A percentile compares a stretch with the other conserved stretches of the same genome.
These are phyloP conservation scores for Heptranchias perlo DNA, from an alignment of 2,113 vertebrate genomes.

Conservation along the genomic window DNA sequence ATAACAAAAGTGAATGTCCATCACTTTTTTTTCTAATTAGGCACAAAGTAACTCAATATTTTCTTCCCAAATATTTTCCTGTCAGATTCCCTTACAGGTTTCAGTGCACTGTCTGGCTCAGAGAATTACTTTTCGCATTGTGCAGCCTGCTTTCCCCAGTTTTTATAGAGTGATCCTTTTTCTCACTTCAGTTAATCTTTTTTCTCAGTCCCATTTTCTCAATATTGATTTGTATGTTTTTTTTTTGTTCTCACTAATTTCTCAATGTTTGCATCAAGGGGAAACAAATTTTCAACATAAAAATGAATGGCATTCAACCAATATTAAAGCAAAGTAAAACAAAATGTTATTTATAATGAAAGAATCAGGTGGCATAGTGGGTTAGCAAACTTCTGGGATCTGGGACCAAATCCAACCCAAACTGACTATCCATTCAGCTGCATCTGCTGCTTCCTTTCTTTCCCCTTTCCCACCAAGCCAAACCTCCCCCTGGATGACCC, in stretches of 20 bases:
- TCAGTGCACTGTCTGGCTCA: background rate
- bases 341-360: background rate
- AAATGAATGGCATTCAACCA: background rate
- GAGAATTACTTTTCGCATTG: background rate
- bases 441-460: background rate
- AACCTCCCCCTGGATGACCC: background rate
- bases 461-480: background rate
- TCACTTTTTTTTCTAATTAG: background rate
- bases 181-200: too few relatives aligned
- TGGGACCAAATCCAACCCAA: background rate
- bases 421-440: background rate
- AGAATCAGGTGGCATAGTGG: background rate
- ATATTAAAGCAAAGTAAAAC: background rate
- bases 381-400: background rate
- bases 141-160: background rate
- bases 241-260: too few relatives aligned
- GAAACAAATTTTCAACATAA: background rate
- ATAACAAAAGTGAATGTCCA: background rate
- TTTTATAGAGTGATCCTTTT: background rate
- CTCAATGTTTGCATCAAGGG: background rate
- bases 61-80: background rate
- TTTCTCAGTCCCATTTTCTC: too few relatives aligned
- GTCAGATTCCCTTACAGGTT: background rate
- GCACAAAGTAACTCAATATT: background rate
- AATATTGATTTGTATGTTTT: too few relatives aligned